A percentile compares a stretch with the other conserved stretches of the same genome.
Evolutionary conservation across 2,113 vertebrate species (phyloP).

Genomic region (Tichodroma muraria): DNA sequence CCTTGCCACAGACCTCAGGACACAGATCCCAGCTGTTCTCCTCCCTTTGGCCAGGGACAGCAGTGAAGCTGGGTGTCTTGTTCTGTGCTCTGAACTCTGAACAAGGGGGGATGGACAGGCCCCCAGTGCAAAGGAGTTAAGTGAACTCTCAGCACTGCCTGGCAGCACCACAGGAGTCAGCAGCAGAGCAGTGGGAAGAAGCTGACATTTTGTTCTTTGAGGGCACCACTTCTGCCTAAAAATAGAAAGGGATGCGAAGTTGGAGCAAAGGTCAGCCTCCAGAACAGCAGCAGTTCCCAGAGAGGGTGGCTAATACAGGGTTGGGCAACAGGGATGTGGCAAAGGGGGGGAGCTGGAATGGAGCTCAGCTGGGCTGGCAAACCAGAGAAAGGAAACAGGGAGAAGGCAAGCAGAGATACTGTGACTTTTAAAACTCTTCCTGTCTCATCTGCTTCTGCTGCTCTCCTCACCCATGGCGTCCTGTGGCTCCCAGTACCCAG

Average conservation of each 20-base stretch:
- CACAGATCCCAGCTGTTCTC: neutral
- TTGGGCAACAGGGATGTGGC: neutral
- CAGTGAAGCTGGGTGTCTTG: neutral
- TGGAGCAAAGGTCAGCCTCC: neutral
- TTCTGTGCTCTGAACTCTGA: neutral
- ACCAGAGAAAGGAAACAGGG: neutral
- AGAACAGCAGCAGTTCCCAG: neutral
- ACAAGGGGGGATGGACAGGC: neutral
- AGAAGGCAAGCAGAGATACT: neutral
- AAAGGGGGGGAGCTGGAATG: neutral
- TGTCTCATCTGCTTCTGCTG: neutral
- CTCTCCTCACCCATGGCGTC: neutral
- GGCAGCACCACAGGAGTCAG: neutral
- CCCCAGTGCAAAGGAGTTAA: neutral
- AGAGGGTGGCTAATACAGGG: neutral
- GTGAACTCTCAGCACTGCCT: neutral
- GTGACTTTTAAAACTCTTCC: neutral
- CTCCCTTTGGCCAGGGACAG: neutral
- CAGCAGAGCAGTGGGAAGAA: neutral
- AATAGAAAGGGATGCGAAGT: neutral
- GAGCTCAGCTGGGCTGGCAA: neutral
- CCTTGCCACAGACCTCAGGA: neutral
- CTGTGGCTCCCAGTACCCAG: neutral
- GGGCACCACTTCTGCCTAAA: neutral
- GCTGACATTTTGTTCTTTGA: neutral